Conservation (phyloP, 2,888 invertebrate genomes). For the Folsomia candida region DNA sequence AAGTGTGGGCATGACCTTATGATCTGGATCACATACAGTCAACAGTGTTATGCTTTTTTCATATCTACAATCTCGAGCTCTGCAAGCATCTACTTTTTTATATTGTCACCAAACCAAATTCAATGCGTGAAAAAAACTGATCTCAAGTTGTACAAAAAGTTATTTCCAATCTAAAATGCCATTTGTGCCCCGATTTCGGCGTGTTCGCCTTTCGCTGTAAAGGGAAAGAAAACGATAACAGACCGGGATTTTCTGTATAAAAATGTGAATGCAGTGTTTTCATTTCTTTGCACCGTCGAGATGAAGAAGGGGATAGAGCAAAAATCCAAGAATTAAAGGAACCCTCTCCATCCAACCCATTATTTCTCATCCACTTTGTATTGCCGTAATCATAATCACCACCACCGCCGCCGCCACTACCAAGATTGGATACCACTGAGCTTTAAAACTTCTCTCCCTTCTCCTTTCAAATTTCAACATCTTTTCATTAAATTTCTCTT, state of each 20-base stretch:
- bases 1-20: neutral
- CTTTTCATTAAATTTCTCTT: constrained; percentile 51
- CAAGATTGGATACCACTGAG: neutral
- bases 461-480: constrained; percentile 43
- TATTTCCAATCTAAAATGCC: neutral
- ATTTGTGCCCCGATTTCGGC: neutral
- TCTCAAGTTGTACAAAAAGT: too few species aligned
- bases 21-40: neutral
- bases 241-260: too few species aligned
- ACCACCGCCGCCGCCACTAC: neutral
- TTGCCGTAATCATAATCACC: neutral
- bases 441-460: constrained; percentile 24
- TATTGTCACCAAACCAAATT: too few species aligned
- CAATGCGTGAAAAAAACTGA: too few species aligned
- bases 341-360: neutral
- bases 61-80: neutral
- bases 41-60: neutral
- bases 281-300: too few species aligned
- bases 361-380: neutral
- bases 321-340: neutral
- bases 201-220: neutral
- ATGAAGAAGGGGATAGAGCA: too few species aligned
- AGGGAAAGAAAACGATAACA: too few species aligned
- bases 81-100: neutral
- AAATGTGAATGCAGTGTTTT: neutral